phyloP scores from a whole-genome alignment of 1,140 invertebrate species.

The Pygmarrhopalites habei region DNA sequence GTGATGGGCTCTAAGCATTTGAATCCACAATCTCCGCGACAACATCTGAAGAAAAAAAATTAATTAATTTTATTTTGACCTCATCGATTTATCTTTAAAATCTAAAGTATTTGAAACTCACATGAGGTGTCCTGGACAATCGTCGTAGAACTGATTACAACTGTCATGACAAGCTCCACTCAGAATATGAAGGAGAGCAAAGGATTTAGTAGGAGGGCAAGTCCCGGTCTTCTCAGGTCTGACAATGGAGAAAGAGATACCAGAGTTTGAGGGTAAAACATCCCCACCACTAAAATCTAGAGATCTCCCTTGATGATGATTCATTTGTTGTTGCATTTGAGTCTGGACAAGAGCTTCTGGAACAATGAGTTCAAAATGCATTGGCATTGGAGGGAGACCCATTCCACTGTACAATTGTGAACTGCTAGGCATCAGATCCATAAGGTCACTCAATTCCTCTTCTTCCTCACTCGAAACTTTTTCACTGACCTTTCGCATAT shows the following conservation, averaged over 20 bases:
- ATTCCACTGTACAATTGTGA: conserved; percentile 6
- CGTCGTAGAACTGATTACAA: conserved; percentile 29
- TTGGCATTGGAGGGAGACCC: neutral
- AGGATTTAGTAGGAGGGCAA: conserved; percentile 29
- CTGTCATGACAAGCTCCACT: conserved; percentile 32
- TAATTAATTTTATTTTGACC: too few species aligned
- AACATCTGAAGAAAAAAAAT: too few species aligned
- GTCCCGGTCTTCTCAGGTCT: conserved; percentile 20
- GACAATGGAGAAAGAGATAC: conserved; percentile 29
- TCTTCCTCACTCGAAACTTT: neutral
- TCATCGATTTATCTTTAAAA: too few species aligned
- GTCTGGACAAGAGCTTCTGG: neutral
- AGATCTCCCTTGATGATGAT: too few species aligned
- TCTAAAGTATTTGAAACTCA: too few species aligned
- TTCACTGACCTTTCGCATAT: neutral
- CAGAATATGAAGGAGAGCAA: conserved; percentile 32
- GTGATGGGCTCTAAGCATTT: too few species aligned
- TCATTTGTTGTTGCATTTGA: too few species aligned
- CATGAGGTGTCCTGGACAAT: too few species aligned
- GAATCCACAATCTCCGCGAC: too few species aligned
- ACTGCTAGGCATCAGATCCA: conserved; percentile 34
- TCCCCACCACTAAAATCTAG: conserved; percentile 12
- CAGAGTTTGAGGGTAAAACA: conserved; percentile 4
- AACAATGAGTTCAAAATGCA: neutral
- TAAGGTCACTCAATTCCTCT: conserved; percentile 17